Percentiles rank a stretch among this genome's conserved stretches.
These are phyloP conservation scores for Loripinus fragilis DNA, from an alignment of 2,888 invertebrate genomes.

Conservation along the genomic window DNA sequence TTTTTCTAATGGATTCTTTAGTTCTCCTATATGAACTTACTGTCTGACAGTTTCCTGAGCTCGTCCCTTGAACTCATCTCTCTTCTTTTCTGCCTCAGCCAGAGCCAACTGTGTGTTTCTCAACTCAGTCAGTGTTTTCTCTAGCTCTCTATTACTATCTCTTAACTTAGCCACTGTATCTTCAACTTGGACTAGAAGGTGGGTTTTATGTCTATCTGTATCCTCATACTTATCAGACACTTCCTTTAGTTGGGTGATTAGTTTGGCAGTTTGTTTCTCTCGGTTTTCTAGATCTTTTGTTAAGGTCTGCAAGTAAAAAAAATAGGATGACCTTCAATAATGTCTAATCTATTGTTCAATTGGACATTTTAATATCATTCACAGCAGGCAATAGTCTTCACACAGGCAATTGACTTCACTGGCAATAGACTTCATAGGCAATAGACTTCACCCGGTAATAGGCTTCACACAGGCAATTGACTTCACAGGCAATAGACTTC, in stretches of 20 bases:
- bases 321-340: too few relatives aligned
- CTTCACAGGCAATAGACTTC: too few relatives aligned
- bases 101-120: slow-evolving; percentile 73
- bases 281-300: slow-evolving; percentile 78
- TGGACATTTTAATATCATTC: too few relatives aligned
- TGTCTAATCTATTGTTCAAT: too few relatives aligned
- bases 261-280: slow-evolving; percentile 75
- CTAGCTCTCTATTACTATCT: slow-evolving; percentile 74
- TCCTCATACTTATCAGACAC: slow-evolving; percentile 76
- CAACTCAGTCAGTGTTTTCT: slow-evolving; percentile 73
- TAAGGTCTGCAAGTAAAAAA: slow-evolving; percentile 69
- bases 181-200: slow-evolving; percentile 74
- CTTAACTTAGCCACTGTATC: slow-evolving; percentile 72
- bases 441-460: too few relatives aligned
- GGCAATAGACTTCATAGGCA: too few relatives aligned
- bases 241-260: slow-evolving; percentile 78
- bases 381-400: too few relatives aligned
- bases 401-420: too few relatives aligned
- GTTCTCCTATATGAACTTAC: slow-evolving; percentile 63
- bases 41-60: slow-evolving; percentile 81
- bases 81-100: slow-evolving; percentile 76
- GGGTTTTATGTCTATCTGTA: slow-evolving; percentile 73
- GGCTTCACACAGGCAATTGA: too few relatives aligned
- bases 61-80: slow-evolving; percentile 79
- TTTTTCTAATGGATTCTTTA: too few relatives aligned